Evolutionary conservation across 2,113 vertebrate species (phyloP).

Genomic region (Oryzias woworae): DNA sequence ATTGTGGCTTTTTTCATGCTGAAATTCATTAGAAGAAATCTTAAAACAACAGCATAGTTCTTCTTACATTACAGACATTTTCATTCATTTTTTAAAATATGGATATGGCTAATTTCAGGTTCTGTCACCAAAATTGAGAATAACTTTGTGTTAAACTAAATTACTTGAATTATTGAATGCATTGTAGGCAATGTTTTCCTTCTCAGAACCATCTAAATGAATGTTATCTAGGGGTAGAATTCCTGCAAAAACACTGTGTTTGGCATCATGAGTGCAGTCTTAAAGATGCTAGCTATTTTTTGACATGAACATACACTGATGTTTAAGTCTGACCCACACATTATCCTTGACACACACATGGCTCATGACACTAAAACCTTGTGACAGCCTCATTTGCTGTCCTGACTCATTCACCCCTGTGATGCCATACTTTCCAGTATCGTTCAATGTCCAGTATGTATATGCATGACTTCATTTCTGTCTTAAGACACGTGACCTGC

Average conservation of each 20-base stretch:
- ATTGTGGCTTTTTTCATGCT: background rate
- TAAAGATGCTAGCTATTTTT: background rate
- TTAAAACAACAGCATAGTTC: no score
- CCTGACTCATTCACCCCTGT: constrained; percentile 40
- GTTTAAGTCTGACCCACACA: constrained; percentile 24
- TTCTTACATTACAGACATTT: no score
- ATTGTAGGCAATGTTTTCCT: background rate
- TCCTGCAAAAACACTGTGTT: no score
- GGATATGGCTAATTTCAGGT: no score
- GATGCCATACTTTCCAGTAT: constrained; percentile 24
- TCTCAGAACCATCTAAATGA: background rate
- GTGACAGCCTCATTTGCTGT: constrained; percentile 45
- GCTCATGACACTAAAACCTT: constrained; percentile 25
- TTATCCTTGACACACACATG: constrained; percentile 12
- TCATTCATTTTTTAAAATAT: no score
- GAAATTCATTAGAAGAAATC: background rate
- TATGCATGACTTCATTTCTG: background rate
- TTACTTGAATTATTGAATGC: background rate
- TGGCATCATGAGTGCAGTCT: background rate
- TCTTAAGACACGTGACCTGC: background rate
- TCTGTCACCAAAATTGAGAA: background rate
- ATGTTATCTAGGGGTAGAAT: no score
- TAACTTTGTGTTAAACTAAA: background rate
- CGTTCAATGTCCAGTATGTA: constrained; percentile 1
- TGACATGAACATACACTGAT: background rate